Conservation (phyloP, 1,140 invertebrate genomes). For the Drosophila albomicans region DNA sequence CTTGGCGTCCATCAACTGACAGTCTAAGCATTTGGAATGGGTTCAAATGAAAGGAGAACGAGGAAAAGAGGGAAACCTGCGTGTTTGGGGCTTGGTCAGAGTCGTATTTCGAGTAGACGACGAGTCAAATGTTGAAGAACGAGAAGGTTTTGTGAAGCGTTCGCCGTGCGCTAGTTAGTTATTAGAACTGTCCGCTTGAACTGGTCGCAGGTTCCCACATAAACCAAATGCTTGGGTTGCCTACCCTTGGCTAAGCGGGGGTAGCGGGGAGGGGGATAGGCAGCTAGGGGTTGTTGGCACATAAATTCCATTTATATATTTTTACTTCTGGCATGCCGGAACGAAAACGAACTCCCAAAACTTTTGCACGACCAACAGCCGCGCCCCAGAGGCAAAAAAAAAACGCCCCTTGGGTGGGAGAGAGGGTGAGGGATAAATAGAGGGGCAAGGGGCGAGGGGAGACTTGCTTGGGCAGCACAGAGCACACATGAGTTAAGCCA, state of each 20-base stretch:
- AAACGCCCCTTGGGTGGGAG: conserved; percentile 46
- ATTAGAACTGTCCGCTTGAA: conserved; percentile 48
- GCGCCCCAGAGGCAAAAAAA: conserved; percentile 49
- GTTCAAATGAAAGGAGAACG: not conserved
- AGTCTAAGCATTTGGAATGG: conserved; percentile 44
- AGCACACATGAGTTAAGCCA: conserved; percentile 69
- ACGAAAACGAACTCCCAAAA: conserved; percentile 47
- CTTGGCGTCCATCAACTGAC: conserved; percentile 75
- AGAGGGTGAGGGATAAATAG: no score
- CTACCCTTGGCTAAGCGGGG: not conserved
- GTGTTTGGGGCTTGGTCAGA: conserved; percentile 48
- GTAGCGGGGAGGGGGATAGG: not conserved
- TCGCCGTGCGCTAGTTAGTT: conserved; percentile 33
- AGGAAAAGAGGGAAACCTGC: conserved; percentile 11
- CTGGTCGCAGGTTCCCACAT: conserved; percentile 51
- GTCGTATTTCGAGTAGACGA: not conserved
- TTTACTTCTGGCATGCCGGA: conserved; percentile 43
- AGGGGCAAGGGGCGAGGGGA: not conserved
- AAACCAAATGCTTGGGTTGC: conserved; percentile 46
- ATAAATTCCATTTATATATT: conserved; percentile 83
- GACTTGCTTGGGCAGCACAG: conserved; percentile 2
- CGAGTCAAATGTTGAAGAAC: conserved; percentile 8
- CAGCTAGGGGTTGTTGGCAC: conserved; percentile 37
- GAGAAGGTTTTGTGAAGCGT: conserved; percentile 16
- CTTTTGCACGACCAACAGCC: conserved; percentile 35